Percentiles rank a stretch among this genome's conserved stretches.
phyloP scores from a whole-genome alignment of 2,113 vertebrate genomes.

The Odontophorus gujanensis region DNA sequence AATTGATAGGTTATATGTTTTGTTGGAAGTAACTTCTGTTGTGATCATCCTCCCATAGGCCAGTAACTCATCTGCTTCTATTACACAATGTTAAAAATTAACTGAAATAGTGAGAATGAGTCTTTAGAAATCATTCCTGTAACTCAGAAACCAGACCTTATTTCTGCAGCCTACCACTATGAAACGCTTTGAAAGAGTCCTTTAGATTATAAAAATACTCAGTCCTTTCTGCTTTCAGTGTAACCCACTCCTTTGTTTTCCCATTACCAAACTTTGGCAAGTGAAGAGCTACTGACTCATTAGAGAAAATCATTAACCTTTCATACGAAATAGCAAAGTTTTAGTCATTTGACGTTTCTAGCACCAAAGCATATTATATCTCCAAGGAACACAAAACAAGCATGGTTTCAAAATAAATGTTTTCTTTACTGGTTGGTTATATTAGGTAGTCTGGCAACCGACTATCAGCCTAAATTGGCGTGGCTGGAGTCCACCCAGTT shows the following conservation, averaged over 20 bases:
- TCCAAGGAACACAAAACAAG: constrained; percentile 36
- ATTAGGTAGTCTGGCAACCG: not conserved
- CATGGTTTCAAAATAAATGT: constrained; percentile 9
- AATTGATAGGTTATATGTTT: no score
- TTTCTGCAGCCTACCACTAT: not conserved
- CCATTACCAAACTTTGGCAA: constrained; percentile 48
- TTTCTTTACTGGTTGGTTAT: not conserved
- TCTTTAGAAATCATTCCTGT: not conserved
- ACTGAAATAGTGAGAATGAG: not conserved
- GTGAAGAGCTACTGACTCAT: constrained; percentile 63
- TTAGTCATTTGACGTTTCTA: constrained; percentile 65
- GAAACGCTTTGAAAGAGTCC: not conserved
- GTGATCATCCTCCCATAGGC: not conserved
- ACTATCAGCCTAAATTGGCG: not conserved
- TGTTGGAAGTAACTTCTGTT: not conserved
- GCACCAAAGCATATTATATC: constrained; percentile 46
- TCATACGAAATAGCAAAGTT: constrained; percentile 59
- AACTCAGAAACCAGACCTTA: not conserved
- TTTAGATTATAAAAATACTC: not conserved
- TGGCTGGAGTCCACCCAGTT: not conserved
- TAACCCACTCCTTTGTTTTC: constrained; percentile 24
- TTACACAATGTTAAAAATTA: not conserved
- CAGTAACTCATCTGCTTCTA: not conserved
- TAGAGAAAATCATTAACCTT: constrained; percentile 59
- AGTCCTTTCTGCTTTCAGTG: not conserved